Conservation (phyloP, 2,797 vertebrate species). For the Squalus acanthias region DNA sequence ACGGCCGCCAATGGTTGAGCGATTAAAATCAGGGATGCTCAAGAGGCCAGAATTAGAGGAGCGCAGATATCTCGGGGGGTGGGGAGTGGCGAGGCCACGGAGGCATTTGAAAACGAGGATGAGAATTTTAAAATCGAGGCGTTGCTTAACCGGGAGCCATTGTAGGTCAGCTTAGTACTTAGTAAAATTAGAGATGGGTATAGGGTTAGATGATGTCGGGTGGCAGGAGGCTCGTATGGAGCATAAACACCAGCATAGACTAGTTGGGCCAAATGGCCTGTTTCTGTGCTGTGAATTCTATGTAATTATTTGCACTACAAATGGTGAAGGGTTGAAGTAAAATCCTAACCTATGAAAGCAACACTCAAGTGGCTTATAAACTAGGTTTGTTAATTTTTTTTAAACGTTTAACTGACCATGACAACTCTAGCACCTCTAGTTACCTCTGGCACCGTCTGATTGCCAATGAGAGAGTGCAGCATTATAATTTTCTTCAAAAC, state of each 20-base stretch:
- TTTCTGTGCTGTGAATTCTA: neutral
- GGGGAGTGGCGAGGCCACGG: too few relatives aligned
- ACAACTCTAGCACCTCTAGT: too few relatives aligned
- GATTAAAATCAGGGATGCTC: too few relatives aligned
- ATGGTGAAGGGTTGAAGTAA: neutral
- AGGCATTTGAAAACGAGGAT: too few relatives aligned
- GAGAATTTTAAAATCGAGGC: too few relatives aligned
- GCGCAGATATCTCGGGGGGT: too few relatives aligned
- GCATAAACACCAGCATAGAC: neutral
- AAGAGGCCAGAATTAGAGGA: too few relatives aligned
- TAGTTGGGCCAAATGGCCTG: neutral
- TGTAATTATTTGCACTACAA: neutral
- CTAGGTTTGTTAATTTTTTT: neutral
- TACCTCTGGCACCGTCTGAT: neutral
- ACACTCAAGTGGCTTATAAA: neutral
- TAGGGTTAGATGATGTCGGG: neutral
- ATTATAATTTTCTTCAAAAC: neutral
- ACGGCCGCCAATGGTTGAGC: too few relatives aligned
- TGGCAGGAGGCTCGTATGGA: neutral
- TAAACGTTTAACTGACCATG: conserved; percentile 5
- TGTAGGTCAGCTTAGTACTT: neutral
- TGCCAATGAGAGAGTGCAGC: neutral
- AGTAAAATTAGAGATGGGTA: neutral
- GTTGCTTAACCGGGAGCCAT: too few relatives aligned
- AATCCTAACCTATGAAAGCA: neutral